Conservation (phyloP, 2,113 vertebrate species). For the Hucho hucho region DNA sequence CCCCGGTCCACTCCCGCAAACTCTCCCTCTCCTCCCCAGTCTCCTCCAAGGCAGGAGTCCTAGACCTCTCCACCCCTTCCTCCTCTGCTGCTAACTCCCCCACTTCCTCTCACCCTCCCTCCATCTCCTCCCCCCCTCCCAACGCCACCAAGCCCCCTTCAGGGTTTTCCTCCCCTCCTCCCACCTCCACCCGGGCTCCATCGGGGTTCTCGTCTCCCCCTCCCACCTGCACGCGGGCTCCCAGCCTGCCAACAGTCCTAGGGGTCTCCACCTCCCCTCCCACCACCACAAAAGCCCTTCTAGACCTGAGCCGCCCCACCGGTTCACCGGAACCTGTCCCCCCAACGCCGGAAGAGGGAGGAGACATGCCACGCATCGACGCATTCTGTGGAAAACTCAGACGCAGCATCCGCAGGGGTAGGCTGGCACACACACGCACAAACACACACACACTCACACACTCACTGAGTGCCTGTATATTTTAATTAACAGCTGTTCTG, state of each 20-base stretch:
- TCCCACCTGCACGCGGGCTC: slow-evolving; percentile 68
- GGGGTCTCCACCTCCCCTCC: slow-evolving; percentile 57
- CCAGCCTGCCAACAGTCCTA: slow-evolving; percentile 21
- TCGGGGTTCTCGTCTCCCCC: slow-evolving; percentile 62
- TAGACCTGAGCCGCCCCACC: slow-evolving; percentile 77
- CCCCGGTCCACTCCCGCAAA: slow-evolving; percentile 87
- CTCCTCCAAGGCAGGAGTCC: slow-evolving; percentile 74
- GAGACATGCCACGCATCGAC: slow-evolving; percentile 82
- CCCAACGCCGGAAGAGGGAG: slow-evolving; percentile 73
- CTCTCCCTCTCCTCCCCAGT: slow-evolving; percentile 87
- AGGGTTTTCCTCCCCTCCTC: slow-evolving; percentile 61
- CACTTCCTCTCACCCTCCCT: slow-evolving; percentile 78
- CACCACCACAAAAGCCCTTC: slow-evolving; percentile 23
- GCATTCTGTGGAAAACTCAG: slow-evolving; percentile 86
- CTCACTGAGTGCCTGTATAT: neutral
- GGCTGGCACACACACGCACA: neutral
- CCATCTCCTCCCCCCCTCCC: slow-evolving; percentile 66
- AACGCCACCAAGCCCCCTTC: slow-evolving; percentile 69
- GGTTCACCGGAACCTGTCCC: slow-evolving; percentile 81
- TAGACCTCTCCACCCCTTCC: slow-evolving; percentile 79
- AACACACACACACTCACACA: slow-evolving; percentile 23
- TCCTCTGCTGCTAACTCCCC: slow-evolving; percentile 76
- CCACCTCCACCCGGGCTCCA: slow-evolving; percentile 61
- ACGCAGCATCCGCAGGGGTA: slow-evolving; percentile 88
- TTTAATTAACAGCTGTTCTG: slow-evolving; percentile 75